Evolutionary conservation across 1,140 invertebrate genomes (phyloP), one percentile per base, ranked within the genome.

Genomic region (Araneus ventricosus): DNA sequence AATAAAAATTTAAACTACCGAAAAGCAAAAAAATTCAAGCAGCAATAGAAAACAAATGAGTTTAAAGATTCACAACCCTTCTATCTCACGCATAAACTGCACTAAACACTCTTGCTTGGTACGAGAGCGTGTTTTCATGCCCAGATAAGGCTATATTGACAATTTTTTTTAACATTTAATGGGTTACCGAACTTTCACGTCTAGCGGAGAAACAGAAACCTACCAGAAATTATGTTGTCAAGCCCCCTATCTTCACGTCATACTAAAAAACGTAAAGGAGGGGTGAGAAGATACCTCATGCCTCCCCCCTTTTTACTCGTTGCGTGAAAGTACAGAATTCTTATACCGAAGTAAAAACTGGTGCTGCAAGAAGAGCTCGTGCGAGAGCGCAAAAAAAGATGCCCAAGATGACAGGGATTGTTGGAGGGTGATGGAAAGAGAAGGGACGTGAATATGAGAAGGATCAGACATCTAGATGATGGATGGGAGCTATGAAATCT

Each of bases 361-460:
- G 24, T 34, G 75, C n/a, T 41, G 90, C 30, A 85, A 84, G 80
- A 91, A 90, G 57, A 91, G 80, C 75, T 37, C 89, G 89, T 37
- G 34, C 17, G 20, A 67, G 82, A 70, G 82, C 52, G 82, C 30
- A 34, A 75, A 86, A 85, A 84, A 89, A 89, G 87, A 89, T 88
- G 92, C 86, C 59, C 27, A 37, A 89, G 92, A 93, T 93, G 92
- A 93, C 92, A 93, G 92, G 92, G 86, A 93, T 93, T 93, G 85
- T 93, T 89, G 87, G 87, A 84, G 85, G 91, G 75, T 88, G 87
- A 93, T 89, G 92, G 87, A 89, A 85, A 70, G 82, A 85, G 87
- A 89, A 93, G 87, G 37, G 67, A 93, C 70, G 90, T 61, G 90
- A 93, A 93, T 93, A 93, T 93, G 92, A 93, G 92, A 87, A 88